phyloP scores from a whole-genome alignment of 2,888 invertebrate species.

The Drosophila austrosaltans region DNA sequence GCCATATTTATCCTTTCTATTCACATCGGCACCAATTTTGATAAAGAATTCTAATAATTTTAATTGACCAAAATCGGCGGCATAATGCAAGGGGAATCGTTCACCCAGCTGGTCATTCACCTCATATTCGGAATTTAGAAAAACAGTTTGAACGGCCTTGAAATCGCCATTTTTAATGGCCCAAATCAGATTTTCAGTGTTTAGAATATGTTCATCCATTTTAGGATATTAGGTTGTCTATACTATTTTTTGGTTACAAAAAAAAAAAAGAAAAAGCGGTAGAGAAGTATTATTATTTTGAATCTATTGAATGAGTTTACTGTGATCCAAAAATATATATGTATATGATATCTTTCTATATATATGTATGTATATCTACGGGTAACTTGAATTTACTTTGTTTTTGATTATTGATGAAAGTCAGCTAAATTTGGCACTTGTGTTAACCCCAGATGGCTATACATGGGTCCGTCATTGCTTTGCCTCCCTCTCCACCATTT shows the following conservation, averaged over 20 bases:
- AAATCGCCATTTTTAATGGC: constrained; percentile 51
- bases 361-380: not conserved
- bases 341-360: not conserved
- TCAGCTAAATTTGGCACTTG: constrained; percentile 63
- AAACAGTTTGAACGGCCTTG: constrained; percentile 40
- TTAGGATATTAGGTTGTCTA: not conserved
- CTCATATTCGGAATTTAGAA: constrained; percentile 82
- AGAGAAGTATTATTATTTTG: not conserved
- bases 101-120: constrained; percentile 94
- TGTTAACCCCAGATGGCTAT: constrained; percentile 37
- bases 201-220: constrained; percentile 5
- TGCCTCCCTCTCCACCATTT: not conserved
- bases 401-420: constrained; percentile 53
- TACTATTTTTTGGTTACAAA: not conserved
- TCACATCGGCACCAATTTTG: constrained; percentile 94
- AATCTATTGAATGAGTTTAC: not conserved
- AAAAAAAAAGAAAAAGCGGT: not conserved
- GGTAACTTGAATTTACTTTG: not conserved
- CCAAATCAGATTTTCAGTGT: constrained; percentile 49
- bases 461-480: constrained; percentile 34
- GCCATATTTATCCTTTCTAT: constrained; percentile 97
- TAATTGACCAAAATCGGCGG: constrained; percentile 97
- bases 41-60: constrained; percentile 94
- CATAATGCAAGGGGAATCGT: constrained; percentile 94
- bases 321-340: not conserved